Conservation (phyloP, 2,797 vertebrate species). For the Neostethus bicornis region DNA sequence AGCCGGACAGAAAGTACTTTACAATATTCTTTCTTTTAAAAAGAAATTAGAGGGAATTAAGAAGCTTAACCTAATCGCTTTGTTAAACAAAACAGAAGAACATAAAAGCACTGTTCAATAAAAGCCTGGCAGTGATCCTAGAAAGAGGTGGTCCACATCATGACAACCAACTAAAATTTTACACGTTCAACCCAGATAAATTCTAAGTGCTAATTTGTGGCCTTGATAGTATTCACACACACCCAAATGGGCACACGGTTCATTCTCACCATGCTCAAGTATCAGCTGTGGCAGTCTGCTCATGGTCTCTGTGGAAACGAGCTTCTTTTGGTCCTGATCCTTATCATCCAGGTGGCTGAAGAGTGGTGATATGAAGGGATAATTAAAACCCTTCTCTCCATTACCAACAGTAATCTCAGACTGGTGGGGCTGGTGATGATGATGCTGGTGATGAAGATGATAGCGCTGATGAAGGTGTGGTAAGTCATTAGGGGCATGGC, state of each 20-base stretch:
- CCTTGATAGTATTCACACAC: constrained; percentile 10
- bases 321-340: constrained; percentile 71
- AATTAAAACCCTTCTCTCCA: constrained; percentile 83
- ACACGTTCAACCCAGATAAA: constrained; percentile 1
- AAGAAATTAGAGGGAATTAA: neutral
- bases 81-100: constrained; percentile 3
- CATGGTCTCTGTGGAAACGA: constrained; percentile 71
- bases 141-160: neutral
- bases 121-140: neutral
- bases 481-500: constrained; percentile 75
- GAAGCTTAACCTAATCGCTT: neutral
- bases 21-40: neutral
- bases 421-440: constrained; percentile 62
- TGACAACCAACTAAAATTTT: constrained; percentile 11
- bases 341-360: constrained; percentile 48
- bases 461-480: constrained; percentile 88
- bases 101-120: neutral
- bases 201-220: constrained; percentile 3
- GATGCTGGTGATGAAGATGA: constrained; percentile 87
- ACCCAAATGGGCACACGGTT: constrained; percentile 12
- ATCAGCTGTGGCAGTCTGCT: constrained; percentile 85
- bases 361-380: constrained; percentile 90
- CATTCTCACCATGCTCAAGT: constrained; percentile 85
- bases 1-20: neutral
- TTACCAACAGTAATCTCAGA: constrained; percentile 58